Evolutionary conservation across 1,140 invertebrate genomes (phyloP), one percentile per base, ranked within the genome.

Genomic region (Bombus impatiens): DNA sequence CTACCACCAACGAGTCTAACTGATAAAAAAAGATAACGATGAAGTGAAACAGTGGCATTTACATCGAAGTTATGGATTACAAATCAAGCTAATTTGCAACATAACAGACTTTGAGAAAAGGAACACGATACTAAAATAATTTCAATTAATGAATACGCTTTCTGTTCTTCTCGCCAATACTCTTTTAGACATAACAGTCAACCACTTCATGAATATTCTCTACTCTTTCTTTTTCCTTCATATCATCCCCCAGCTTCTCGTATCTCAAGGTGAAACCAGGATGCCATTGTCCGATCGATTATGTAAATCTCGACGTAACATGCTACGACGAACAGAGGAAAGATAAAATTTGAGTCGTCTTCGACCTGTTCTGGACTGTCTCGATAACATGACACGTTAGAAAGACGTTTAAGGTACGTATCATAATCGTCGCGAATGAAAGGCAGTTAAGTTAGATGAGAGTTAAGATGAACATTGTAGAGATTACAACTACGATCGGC

Each of bases 211-310:
- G 37, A 37, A 77, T 37, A 57, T 37, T 37, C 25, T 37, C 22
- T 53, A 1, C 2, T 57, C 22, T 6, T 25, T 4, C 22, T 32
- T 25, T 22, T 42, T 8, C 3, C 3, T n/a, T 74, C 28, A 13
- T 62, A 10, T 47, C 40, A 25, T 76, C 22, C 25, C n/a, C 0
- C 28, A 22, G 9, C 28, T 25, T 12, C 4, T 18, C 9, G 25
- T 10, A 22, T 18, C 28, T 8, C 59, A 32, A 32, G 18, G 10
- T 32, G 4, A 32, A 59, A 42, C 59, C n/a, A 4, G 57, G 53
- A n/a, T 13, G 35, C 9, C 77, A 59, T 65, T 78, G 77, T 44
- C 77, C 15, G 77, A 42, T 67, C 77, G 77, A 78, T 78, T 78
- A 78, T 78, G 77, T 67, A 78, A 78, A 78, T 78, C 59, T 67